Conservation (phyloP, 2,888 invertebrate species). For the Microdon myrmicae region DNA sequence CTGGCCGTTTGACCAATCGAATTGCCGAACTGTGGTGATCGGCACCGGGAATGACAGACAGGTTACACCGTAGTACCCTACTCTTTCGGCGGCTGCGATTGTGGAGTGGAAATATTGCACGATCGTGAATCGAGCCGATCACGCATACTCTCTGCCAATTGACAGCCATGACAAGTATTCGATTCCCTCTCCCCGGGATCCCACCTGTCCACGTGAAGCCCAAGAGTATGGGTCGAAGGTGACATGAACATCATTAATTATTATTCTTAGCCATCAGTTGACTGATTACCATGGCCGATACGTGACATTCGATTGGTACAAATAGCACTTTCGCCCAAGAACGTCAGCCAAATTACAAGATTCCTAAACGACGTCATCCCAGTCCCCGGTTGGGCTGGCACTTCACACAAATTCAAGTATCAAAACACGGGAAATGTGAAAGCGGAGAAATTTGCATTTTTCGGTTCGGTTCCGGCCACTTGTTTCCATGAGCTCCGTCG, state of each 20-base stretch:
- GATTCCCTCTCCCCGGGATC: slow-evolving; percentile 17
- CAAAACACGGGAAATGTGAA: slow-evolving; percentile 6
- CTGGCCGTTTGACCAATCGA: slow-evolving; percentile 17
- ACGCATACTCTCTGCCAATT: slow-evolving; percentile 18
- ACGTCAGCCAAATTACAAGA: slow-evolving; percentile 32
- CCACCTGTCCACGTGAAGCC: slow-evolving; percentile 32
- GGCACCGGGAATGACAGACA: slow-evolving; percentile 38
- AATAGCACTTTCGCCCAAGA: not conserved
- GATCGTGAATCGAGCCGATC: slow-evolving; percentile 14
- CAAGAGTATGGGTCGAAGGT: slow-evolving; percentile 36
- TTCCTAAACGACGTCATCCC: slow-evolving; percentile 3
- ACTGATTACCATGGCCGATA: too few species aligned
- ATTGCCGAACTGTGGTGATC: too few species aligned
- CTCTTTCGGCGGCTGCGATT: slow-evolving; percentile 3
- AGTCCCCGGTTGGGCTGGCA: slow-evolving; percentile 1
- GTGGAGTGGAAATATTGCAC: slow-evolving; percentile 32
- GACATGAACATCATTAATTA: slow-evolving; percentile 38
- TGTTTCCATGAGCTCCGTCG: slow-evolving; percentile 8
- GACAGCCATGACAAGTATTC: slow-evolving; percentile 42
- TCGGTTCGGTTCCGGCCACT: slow-evolving; percentile 21
- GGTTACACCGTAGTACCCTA: slow-evolving; percentile 22
- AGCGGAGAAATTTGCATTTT: slow-evolving; percentile 29
- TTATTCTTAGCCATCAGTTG: slow-evolving; percentile 3
- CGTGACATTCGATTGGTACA: not conserved
- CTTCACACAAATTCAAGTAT: not conserved